Percentiles rank a stretch among this genome's conserved stretches.
Conservation (phyloP, 1,140 invertebrate genomes). For the Drosophila fuyamai region DNA sequence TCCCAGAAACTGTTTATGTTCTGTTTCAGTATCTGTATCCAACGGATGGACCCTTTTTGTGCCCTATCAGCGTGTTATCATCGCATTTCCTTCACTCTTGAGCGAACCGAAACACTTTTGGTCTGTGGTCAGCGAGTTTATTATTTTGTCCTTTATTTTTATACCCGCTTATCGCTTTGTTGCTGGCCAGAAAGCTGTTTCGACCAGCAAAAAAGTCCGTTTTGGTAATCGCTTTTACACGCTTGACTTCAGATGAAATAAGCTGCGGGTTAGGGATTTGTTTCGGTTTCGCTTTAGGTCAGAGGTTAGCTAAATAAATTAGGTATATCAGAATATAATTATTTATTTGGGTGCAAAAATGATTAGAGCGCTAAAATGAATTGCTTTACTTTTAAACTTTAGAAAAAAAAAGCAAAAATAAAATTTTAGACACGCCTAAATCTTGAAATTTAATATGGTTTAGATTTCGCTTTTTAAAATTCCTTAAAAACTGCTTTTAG, state of each 20-base stretch:
- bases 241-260: conserved; percentile 75
- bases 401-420: no score
- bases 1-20: conserved; percentile 9
- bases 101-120: conserved; percentile 46
- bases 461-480: not conserved
- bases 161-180: conserved; percentile 60
- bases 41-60: conserved; percentile 44
- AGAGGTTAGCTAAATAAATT: conserved; percentile 47
- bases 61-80: conserved; percentile 83
- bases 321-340: conserved; percentile 38
- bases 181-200: conserved; percentile 58
- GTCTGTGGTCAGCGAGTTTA: conserved; percentile 78
- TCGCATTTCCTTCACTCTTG: conserved; percentile 72
- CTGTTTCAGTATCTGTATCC: conserved; percentile 25
- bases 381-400: no score
- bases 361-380: not conserved
- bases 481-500: not conserved
- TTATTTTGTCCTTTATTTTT: conserved; percentile 76
- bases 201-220: conserved; percentile 36
- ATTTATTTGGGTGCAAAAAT: conserved; percentile 1
- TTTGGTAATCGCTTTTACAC: conserved; percentile 74
- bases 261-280: conserved; percentile 63
- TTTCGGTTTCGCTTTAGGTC: conserved; percentile 20
- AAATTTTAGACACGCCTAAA: no score
- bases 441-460: not conserved